A percentile compares a stretch with the other conserved stretches of the same genome.
Evolutionary conservation across 2,797 vertebrate species (phyloP).

Genomic region (Enteromius argenteus): DNA sequence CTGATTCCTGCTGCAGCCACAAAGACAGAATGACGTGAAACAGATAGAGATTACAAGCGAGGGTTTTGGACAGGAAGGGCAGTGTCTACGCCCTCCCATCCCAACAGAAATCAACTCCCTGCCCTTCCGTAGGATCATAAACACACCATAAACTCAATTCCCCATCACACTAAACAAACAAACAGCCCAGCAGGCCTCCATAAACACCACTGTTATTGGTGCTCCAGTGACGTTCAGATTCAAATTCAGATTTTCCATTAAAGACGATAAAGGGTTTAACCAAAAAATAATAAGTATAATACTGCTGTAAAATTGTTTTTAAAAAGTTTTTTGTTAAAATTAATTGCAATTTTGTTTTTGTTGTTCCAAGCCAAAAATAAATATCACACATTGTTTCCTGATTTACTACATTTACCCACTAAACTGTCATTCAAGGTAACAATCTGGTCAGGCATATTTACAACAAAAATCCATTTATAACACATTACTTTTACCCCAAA

Average conservation of each 20-base stretch:
- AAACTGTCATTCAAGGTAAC: too few species aligned
- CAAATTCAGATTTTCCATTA: neutral
- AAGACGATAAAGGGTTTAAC: too few species aligned
- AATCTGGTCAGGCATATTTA: too few species aligned
- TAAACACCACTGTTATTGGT: constrained; percentile 9
- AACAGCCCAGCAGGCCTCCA: constrained; percentile 55
- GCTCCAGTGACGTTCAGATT: neutral
- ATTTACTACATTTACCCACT: too few species aligned
- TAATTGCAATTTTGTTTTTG: too few species aligned
- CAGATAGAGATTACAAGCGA: neutral
- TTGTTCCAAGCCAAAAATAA: too few species aligned
- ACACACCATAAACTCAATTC: constrained; percentile 67
- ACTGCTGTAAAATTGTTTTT: too few species aligned
- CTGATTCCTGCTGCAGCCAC: neutral
- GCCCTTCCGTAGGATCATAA: constrained; percentile 76
- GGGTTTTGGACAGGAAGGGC: constrained; percentile 73
- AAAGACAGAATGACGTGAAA: neutral
- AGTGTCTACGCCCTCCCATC: constrained; percentile 70
- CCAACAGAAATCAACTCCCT: constrained; percentile 75
- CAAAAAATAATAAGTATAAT: too few species aligned
- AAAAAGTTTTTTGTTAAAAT: too few species aligned
- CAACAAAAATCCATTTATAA: too few species aligned
- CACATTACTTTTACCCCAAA: too few species aligned
- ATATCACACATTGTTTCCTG: too few species aligned
- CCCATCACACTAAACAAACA: constrained; percentile 69